Base-by-base conservation (phyloP, 2,888 invertebrate genomes). In the Drosophila robusta region DNA sequence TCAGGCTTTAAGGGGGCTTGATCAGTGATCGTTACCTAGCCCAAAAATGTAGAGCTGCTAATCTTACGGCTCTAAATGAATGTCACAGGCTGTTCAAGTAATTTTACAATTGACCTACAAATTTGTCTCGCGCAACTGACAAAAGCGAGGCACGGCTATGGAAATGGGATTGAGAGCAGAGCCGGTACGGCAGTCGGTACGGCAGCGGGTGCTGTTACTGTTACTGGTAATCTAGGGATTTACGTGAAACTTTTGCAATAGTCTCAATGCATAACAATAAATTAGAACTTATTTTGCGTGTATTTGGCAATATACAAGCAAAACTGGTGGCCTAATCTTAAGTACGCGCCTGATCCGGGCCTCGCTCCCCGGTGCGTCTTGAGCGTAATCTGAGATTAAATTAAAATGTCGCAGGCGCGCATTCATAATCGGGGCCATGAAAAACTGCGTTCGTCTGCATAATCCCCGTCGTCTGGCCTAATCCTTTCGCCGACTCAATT, bases 361-460 rank as follows among this genome's bases (percentile, higher is more conserved):
- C 73, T 66, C 74, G 74, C 74, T 79, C 70, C 77, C 69, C 69
- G 79, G 72, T 49, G 56, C 41, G 49, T 69, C 42, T 54, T 57
- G 57, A 49, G 70, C 81, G 61, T 87, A 87, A 87, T 70, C 75
- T 70, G 54, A 85, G 90, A 89, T 89, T 89, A 89, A 89, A 85
- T 90, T 89, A 87, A 80, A 89, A 84, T 87, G 86, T 89, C 87
- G 89, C 90, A 86, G 76, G 87, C 87, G 81, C 81, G 85, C 75
- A 80, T 84, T 70, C 78, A 76, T 76, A 83, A 82, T 76, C 81
- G 64, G 80, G 80, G 52, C 76, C 42, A 64, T 58, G 68, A 47
- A 56, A 51, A 47, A 58, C 44, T 71, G 64, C 52, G 62, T 67
- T 47, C 42, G 47, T 54, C 66, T 71, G 75, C 63, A 65, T 63